Percentiles rank a stretch among this genome's conserved stretches.
Evolutionary conservation across 2,888 invertebrate genomes (phyloP).

Genomic region (Tyria jacobaeae): DNA sequence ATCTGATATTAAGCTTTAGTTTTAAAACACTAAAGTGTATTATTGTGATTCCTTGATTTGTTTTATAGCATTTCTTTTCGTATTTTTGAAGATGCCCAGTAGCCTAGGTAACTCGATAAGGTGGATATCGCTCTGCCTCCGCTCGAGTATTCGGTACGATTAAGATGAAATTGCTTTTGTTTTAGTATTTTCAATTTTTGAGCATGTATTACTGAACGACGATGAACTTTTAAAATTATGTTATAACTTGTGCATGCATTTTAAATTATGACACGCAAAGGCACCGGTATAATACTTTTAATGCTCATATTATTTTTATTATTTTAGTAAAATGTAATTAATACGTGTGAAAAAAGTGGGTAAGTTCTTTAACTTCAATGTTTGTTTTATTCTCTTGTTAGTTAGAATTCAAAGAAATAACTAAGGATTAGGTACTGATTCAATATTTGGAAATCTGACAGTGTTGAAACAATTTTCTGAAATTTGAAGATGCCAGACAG

Average conservation of each 20-base stretch:
- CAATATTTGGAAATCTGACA: neutral
- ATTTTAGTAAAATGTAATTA: neutral
- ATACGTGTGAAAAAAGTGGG: too few relatives aligned
- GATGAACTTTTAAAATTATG: slow-evolving; percentile 48
- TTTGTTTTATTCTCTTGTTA: too few relatives aligned
- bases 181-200: slow-evolving; percentile 70
- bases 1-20: slow-evolving; percentile 48
- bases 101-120: slow-evolving; percentile 86
- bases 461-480: too few relatives aligned
- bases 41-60: slow-evolving; percentile 28
- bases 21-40: slow-evolving; percentile 33
- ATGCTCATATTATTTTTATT: too few relatives aligned
- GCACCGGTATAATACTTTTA: neutral
- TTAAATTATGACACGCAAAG: slow-evolving; percentile 19
- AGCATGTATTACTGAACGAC: slow-evolving; percentile 48
- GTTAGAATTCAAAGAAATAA: neutral
- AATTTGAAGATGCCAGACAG: too few relatives aligned
- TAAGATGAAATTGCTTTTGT: slow-evolving; percentile 81
- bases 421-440: neutral
- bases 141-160: slow-evolving; percentile 83
- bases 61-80: slow-evolving; percentile 55
- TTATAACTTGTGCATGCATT: slow-evolving; percentile 36
- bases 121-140: slow-evolving; percentile 83
- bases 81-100: slow-evolving; percentile 75
- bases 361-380: too few relatives aligned